Base-by-base conservation (phyloP, 2,888 invertebrate genomes). In the Nomada fucata region DNA sequence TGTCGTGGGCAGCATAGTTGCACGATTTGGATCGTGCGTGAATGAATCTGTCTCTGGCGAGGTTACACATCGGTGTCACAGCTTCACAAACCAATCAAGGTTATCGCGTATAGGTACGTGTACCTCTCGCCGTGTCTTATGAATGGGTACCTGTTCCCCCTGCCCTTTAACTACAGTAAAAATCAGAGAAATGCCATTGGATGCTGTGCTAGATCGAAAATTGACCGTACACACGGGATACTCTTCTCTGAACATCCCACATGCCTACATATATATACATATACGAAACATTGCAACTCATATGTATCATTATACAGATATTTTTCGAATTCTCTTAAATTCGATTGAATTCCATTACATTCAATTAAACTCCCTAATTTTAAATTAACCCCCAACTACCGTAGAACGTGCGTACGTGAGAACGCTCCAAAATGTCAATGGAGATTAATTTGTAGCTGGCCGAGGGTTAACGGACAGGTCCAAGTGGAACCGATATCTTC, bases 141-240 rank as follows among this genome's bases (percentile, higher is more conserved):
- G 82, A 83, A 75, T 83, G 83, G 67, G 60, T 67, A 67, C 50
- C 52, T 69, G 57, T 77, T 65, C 50, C 20, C 53, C 50, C 20
- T 82, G 74, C 72, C 75, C 82, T 82, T 83, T 78, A 68, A 78
- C 67, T 67, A 18, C 11, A n/a, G 52, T 59, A 61, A 67, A 82
- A 59, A 64, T 79, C 2, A n/a, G 47, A 29, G 67, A 74, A 82
- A 77, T 83, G 57, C 65, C 73, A 73, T 76, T 52, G 42, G 67
- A 74, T 71, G 73, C 55, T 74, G 52, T 44, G 53, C 15, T 53
- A n/a, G 11, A 42, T 44, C 11, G 44, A 69, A 79, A 64, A 55
- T 64, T 23, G 10, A 23, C 13, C 44, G 23, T 36, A 59, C 23
- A 55, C 53, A 20, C 53, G 15, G 20, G 18, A 10, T 9, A n/a